Evolutionary conservation across 2,888 invertebrate species (phyloP), one percentile per base, ranked within the genome.

Genomic region (Drosophila falleni): DNA sequence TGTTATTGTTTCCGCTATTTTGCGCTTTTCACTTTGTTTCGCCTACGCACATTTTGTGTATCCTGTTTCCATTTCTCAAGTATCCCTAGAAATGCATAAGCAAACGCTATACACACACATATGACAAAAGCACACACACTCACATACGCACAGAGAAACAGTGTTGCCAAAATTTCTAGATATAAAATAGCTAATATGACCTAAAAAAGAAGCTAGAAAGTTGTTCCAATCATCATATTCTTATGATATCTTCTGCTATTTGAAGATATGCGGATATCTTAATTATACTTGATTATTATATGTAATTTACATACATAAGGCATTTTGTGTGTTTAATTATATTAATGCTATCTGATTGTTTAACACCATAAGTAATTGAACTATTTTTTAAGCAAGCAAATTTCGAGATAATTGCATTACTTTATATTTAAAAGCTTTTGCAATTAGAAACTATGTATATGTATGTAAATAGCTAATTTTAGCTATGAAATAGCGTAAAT

Each of bases 31-130:
- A 86, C 89, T 83, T 55, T 49, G 75, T 60, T 47, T 74, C 74
- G 76, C 66, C 68, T 78, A 84, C 80, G 72, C 72, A 70, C 78
- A 82, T 89, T 90, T 81, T 89, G 83, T 89, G 89, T 90, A 88
- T 90, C 87, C 80, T 63, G 62, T 63, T 53, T 29, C 53, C 53
- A 37, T 26, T 53, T 50, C 41, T 31, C 56, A 56, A 49, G 86
- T 89, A 78, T 89, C 81, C 82, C 86, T 87, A 79, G 68, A 80
- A 90, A 74, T 79, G 71, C 74, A 82, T 58, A 77, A 78, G 63
- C 65, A 69, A 80, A 65, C 63, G 62, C 72, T 64, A 51, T 60
- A 71, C 58, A 65, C 58, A 72, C 64, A 53, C 68, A 71, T 51
- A 71, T 51, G 72, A 58, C 49, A 44, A 47, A 39, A 53, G 33